Percentiles rank a stretch among this genome's conserved stretches.
phyloP scores from a whole-genome alignment of 2,888 invertebrate species.

The Standfussiana lucernea region DNA sequence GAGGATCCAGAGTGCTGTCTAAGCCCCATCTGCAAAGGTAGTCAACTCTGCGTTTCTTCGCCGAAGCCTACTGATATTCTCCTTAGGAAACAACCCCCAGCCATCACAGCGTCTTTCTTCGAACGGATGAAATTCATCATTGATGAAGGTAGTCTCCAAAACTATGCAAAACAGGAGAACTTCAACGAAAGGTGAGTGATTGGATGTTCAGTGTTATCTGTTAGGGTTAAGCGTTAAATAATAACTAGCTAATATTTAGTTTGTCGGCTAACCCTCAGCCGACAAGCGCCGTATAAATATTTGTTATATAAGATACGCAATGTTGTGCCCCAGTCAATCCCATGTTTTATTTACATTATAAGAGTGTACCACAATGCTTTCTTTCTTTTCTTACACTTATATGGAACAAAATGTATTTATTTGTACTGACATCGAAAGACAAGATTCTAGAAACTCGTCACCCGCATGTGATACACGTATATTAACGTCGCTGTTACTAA shows the following conservation, averaged over 20 bases:
- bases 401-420: constrained; percentile 71
- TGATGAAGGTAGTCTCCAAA: constrained; percentile 99
- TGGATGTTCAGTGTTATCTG: constrained; percentile 83
- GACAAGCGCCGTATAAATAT: constrained; percentile 75
- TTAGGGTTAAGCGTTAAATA: constrained; percentile 68
- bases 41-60: constrained; percentile 97
- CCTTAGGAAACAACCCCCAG: constrained; percentile 98
- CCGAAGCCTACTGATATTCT: constrained; percentile 99
- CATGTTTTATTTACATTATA: constrained; percentile 87
- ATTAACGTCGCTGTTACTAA: constrained; percentile 65
- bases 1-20: constrained; percentile 99
- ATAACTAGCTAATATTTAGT: constrained; percentile 49
- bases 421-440: constrained; percentile 68
- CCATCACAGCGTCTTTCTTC: constrained; percentile 99
- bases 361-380: constrained; percentile 85
- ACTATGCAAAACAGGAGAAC: constrained; percentile 98
- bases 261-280: constrained; percentile 49
- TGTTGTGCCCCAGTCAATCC: constrained; percentile 96
- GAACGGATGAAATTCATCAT: constrained; percentile 99
- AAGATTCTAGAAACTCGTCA: constrained; percentile 74
- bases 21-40: constrained; percentile 94
- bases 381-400: constrained; percentile 81
- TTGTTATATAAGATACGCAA: constrained; percentile 90
- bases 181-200: constrained; percentile 98
- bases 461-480: constrained; percentile 82